Percentiles rank a stretch among this genome's conserved stretches.
Conservation (phyloP, 1,140 invertebrate species). For the Drosophila kurseongensis region DNA sequence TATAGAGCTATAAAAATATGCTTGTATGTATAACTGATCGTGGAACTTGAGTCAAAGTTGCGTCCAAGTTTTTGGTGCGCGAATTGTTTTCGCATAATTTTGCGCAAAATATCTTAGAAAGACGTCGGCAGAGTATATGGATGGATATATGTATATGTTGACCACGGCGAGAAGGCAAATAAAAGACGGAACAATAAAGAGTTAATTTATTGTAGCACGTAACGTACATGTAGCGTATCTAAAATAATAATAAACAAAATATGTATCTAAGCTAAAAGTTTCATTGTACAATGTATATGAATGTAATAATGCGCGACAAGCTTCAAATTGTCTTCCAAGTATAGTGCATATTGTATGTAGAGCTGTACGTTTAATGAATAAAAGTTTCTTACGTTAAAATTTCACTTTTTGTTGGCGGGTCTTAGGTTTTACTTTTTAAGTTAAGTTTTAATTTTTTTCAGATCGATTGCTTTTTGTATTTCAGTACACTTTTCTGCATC, state of each 20-base stretch:
- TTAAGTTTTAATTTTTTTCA: too few species aligned
- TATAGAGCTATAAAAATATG: constrained; percentile 32
- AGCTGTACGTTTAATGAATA: constrained; percentile 55
- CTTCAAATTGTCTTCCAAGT: constrained; percentile 73
- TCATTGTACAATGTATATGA: constrained; percentile 52
- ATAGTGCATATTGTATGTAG: constrained; percentile 61
- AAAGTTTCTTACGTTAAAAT: constrained; percentile 69
- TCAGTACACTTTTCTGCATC: too few species aligned
- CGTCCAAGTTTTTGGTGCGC: constrained; percentile 65
- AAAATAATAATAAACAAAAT: constrained; percentile 51
- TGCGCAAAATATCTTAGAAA: constrained; percentile 21
- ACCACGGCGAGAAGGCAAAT: constrained; percentile 9
- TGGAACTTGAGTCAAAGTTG: constrained; percentile 68
- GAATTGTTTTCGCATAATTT: constrained; percentile 38
- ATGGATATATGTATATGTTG: constrained; percentile 10
- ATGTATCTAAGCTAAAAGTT: constrained; percentile 48
- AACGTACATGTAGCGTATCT: constrained; percentile 66
- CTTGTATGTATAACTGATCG: constrained; percentile 44
- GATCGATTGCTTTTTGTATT: too few species aligned
- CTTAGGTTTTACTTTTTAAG: neutral
- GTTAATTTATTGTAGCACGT: constrained; percentile 77
- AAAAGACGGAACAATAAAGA: constrained; percentile 66
- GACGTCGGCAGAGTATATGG: constrained; percentile 22
- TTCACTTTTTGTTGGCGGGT: neutral
- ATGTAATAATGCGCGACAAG: constrained; percentile 59